Evolutionary conservation across 1,140 invertebrate species (phyloP).

Genomic region (Drosophila mojavensis): DNA sequence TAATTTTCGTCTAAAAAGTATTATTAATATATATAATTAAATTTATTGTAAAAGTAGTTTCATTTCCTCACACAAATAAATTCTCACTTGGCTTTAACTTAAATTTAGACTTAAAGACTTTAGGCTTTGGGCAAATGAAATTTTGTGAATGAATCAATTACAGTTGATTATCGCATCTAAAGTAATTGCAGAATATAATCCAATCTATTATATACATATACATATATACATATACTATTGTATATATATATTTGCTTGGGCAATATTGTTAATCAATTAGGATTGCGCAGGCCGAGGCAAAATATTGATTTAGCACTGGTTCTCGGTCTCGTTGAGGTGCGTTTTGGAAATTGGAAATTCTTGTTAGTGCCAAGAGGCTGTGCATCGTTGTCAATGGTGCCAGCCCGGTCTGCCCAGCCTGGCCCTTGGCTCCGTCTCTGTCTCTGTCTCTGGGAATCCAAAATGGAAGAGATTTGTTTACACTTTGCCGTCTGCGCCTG

Average conservation of each 20-base stretch:
- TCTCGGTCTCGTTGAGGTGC: no score
- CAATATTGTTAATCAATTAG: background rate
- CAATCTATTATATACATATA: no score
- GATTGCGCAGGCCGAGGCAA: background rate
- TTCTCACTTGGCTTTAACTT: no score
- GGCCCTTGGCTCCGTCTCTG: background rate
- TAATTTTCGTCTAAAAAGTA: no score
- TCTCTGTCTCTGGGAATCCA: constrained; percentile 20
- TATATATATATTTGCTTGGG: background rate
- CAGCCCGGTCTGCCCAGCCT: background rate
- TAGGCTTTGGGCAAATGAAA: no score
- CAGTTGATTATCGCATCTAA: background rate
- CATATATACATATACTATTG: no score
- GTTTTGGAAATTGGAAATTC: background rate
- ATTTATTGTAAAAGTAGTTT: no score
- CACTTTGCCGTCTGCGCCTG: constrained; percentile 21
- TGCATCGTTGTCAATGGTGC: constrained; percentile 13
- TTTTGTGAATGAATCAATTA: no score
- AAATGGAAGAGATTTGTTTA: constrained; percentile 55
- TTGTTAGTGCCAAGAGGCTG: background rate
- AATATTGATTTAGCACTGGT: constrained; percentile 16
- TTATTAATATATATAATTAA: no score
- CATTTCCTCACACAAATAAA: no score
- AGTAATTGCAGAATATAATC: no score
- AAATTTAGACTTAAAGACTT: no score